Percentiles rank a stretch among this genome's conserved stretches.
These are phyloP conservation scores for Dryomyza anilis DNA, from an alignment of 2,888 invertebrate genomes.

Conservation along the genomic window DNA sequence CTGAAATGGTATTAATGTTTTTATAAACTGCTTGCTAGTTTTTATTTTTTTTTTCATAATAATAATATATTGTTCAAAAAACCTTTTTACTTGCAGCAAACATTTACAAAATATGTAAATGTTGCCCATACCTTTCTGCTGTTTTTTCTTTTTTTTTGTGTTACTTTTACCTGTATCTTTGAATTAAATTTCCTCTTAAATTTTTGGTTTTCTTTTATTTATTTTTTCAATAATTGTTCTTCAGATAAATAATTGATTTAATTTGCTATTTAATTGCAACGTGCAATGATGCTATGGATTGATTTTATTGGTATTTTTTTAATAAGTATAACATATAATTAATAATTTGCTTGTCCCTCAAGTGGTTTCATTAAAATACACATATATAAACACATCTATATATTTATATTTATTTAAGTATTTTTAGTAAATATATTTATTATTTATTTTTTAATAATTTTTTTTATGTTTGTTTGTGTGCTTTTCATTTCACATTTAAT, in stretches of 20 bases:
- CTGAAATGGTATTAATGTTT: too few species aligned
- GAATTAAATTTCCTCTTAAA: background rate
- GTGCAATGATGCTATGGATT: too few species aligned
- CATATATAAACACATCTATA: conserved; percentile 12
- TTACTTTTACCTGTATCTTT: conserved; percentile 10
- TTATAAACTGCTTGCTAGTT: background rate
- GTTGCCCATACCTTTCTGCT: too few species aligned
- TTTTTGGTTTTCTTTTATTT: background rate
- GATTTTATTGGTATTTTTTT: background rate
- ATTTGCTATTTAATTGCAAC: conserved; percentile 9
- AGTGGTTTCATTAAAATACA: conserved; percentile 8
- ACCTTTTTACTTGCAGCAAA: too few species aligned
- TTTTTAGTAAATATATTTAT: background rate
- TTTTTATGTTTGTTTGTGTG: conserved; percentile 14
- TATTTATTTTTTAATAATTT: background rate
- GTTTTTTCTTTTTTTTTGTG: conserved; percentile 22
- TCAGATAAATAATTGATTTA: conserved; percentile 18
- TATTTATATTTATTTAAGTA: conserved; percentile 3
- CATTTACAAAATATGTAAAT: too few species aligned
- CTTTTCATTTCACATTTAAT: background rate
- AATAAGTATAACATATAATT: background rate
- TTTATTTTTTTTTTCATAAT: conserved; percentile 25
- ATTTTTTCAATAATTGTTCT: too few species aligned
- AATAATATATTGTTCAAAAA: too few species aligned
- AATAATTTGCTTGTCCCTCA: background rate